Evolutionary conservation across 2,797 vertebrate species (phyloP).

Genomic region (Pseudochirops corinnae): DNA sequence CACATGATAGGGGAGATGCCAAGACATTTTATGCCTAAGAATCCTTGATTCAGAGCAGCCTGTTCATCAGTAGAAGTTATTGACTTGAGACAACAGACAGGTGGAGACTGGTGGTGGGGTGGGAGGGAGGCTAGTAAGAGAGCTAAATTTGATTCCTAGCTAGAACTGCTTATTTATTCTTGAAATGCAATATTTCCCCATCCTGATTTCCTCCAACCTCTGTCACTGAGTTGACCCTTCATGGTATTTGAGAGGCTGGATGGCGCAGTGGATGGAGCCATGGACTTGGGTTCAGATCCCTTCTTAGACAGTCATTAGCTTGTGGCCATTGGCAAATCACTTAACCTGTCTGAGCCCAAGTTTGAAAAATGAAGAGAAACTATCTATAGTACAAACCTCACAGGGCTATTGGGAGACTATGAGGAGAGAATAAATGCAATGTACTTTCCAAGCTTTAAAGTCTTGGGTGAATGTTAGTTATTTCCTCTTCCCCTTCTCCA

Average conservation of each 20-base stretch:
- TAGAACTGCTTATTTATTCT: not conserved
- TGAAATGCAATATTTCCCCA: conserved; percentile 59
- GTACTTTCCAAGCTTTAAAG: not conserved
- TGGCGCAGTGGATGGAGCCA: not conserved
- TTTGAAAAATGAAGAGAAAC: not conserved
- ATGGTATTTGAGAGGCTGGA: conserved; percentile 30
- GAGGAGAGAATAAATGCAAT: not conserved
- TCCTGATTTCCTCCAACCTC: conserved; percentile 23
- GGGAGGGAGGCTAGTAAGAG: not conserved
- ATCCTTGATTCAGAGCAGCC: conserved; percentile 38
- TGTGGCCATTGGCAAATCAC: not conserved
- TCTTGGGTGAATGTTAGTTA: not conserved
- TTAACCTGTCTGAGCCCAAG: not conserved
- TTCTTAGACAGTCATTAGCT: not conserved
- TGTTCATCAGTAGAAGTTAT: not conserved
- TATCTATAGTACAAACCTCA: not conserved
- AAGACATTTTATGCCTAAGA: conserved; percentile 49
- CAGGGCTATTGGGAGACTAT: not conserved
- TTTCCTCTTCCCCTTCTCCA: not conserved
- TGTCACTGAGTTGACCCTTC: conserved; percentile 42
- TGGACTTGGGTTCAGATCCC: not conserved
- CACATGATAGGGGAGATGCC: conserved; percentile 21
- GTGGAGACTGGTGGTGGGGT: not conserved
- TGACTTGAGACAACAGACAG: too few species aligned
- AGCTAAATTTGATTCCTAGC: conserved; percentile 64